Evolutionary conservation across 2,888 invertebrate species (phyloP), one percentile per base, ranked within the genome.

Genomic region (Nematopogon swammerdamellus): DNA sequence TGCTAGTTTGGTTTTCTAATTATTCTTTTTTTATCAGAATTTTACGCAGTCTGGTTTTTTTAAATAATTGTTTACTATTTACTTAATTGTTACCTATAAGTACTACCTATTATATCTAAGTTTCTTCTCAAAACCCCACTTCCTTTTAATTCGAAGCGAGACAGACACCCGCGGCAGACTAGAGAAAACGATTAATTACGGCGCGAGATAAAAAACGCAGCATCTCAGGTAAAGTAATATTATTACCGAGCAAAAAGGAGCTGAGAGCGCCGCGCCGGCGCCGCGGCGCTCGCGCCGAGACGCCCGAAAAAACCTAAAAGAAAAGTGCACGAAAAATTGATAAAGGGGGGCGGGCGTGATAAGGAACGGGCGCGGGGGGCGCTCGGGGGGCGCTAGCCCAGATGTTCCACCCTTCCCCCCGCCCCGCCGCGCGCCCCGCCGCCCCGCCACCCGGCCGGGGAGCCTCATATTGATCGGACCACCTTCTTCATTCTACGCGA

Each of bases 251-350:
- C 36, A 14, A 14, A 36, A 14, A 8, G 36, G 11, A 36, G 25
- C n/a, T n/a, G 36, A 36, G 11, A 36, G n/a, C 36, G 8, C 36
- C 6, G 25, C 5, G 25, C n/a, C n/a, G n/a, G n/a, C n/a, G n/a
- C n/a, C n/a, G n/a, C n/a, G 10, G 25, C 4, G 25, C 25, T 25
- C 25, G 25, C 25, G 10, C 25, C 25, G 14, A 36, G 36, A 47
- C 47, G 47, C 18, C 45, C 66, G 60, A 62, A 20, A 63, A 68
- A 72, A 72, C 67, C 67, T 60, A 60, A 62, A 67, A 70, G 51
- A 50, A 46, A 49, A 47, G 45, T 49, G 45, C 67, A 70, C 76
- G 70, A 76, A 79, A 79, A 76, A 79, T 77, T 79, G 77, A 76
- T 77, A 77, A 68, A 64, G 75, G 64, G 67, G 63, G 52, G 44